Evolutionary conservation across 2,113 vertebrate species (phyloP).

Genomic region (Xiphophorus hellerii): DNA sequence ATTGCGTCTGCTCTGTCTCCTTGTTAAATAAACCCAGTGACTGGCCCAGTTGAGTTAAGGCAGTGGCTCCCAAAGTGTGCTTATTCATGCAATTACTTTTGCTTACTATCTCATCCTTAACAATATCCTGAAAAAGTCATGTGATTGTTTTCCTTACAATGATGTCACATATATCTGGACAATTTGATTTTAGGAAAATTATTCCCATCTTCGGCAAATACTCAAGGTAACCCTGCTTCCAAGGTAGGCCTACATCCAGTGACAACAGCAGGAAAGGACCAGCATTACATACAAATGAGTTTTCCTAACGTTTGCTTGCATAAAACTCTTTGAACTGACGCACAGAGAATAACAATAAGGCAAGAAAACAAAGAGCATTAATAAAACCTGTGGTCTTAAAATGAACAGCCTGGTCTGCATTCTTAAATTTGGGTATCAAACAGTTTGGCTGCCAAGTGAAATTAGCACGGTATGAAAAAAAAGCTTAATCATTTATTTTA

Average conservation of each 20-base stretch:
- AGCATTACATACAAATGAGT: neutral
- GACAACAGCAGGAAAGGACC: neutral
- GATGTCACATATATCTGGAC: neutral
- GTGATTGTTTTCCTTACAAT: neutral
- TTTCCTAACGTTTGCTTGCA: slow-evolving; percentile 4
- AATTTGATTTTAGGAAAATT: neutral
- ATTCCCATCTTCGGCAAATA: neutral
- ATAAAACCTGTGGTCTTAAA: neutral
- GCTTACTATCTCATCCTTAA: neutral
- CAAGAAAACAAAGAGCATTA: neutral
- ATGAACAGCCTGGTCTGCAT: neutral
- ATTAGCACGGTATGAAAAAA: neutral
- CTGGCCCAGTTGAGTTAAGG: neutral
- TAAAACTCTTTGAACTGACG: neutral
- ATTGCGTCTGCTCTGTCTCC: too few species aligned
- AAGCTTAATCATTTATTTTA: neutral
- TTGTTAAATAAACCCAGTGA: too few species aligned
- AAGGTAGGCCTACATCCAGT: neutral
- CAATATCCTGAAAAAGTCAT: neutral
- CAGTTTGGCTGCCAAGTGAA: neutral
- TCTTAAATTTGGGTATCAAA: neutral
- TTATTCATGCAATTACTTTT: slow-evolving; percentile 6
- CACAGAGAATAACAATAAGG: neutral
- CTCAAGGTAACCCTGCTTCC: neutral
- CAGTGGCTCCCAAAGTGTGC: neutral